These are phyloP conservation scores for Acheta domesticus DNA, from an alignment of 2,888 invertebrate genomes.

Conservation along the genomic window DNA sequence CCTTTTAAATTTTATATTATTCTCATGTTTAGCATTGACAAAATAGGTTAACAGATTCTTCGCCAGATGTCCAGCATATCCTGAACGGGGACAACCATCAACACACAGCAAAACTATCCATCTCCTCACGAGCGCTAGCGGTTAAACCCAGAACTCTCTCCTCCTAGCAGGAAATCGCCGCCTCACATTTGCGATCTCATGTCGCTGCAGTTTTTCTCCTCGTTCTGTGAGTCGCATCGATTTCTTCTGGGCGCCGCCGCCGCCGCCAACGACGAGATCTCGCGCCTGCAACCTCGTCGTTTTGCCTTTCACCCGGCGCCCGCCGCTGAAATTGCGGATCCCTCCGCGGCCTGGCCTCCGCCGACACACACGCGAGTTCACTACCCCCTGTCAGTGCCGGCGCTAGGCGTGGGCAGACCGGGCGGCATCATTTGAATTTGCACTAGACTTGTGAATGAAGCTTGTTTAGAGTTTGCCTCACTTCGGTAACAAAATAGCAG, in stretches of 20 bases:
- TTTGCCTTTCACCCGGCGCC: background rate
- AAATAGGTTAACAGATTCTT: too few relatives aligned
- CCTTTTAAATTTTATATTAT: too few relatives aligned
- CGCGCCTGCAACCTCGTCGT: background rate
- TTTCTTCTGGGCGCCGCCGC: background rate
- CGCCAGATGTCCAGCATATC: too few relatives aligned
- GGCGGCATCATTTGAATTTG: too few relatives aligned
- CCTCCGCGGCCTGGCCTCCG: background rate
- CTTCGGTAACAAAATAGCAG: too few relatives aligned
- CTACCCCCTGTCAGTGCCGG: background rate
- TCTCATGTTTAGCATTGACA: too few relatives aligned
- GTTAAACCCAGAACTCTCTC: background rate
- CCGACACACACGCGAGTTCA: background rate
- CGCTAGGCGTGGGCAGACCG: too few relatives aligned
- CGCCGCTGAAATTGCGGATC: background rate
- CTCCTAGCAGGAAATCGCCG: background rate
- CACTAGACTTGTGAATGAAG: too few relatives aligned
- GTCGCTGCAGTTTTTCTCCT: background rate
- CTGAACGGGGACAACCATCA: too few relatives aligned
- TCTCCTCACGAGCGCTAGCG: too few relatives aligned
- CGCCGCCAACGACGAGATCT: background rate
- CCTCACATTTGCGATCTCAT: slow-evolving; percentile 1
- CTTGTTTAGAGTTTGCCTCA: too few relatives aligned
- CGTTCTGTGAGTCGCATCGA: background rate
- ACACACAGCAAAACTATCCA: too few relatives aligned